Conservation (phyloP, 2,113 vertebrate species). For the Pelecanoides urinatrix region DNA sequence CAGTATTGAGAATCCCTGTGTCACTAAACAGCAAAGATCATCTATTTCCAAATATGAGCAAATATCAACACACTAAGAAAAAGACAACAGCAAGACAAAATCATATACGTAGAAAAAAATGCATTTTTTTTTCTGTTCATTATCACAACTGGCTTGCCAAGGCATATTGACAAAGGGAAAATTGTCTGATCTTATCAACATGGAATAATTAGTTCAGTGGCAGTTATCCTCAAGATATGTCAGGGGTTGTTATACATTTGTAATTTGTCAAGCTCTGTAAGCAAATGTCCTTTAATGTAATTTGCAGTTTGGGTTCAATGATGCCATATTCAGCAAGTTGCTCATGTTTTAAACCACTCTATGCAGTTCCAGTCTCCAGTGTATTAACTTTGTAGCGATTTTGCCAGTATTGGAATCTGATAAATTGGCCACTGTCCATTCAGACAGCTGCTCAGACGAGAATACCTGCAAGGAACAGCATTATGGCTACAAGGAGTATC, state of each 20-base stretch:
- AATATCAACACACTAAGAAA: background rate
- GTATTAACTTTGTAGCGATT: background rate
- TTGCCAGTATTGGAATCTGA: background rate
- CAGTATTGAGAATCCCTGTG: background rate
- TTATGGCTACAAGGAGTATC: background rate
- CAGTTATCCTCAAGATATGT: background rate
- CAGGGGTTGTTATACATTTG: background rate
- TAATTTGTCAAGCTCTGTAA: background rate
- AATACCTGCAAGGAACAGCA: background rate
- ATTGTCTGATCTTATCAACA: background rate
- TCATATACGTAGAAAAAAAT: background rate
- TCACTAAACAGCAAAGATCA: background rate
- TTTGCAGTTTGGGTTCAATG: background rate
- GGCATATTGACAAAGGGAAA: background rate
- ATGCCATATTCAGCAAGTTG: background rate
- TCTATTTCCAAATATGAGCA: background rate
- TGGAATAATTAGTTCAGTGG: background rate
- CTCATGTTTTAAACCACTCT: background rate
- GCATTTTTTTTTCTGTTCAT: background rate
- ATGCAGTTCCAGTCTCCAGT: background rate
- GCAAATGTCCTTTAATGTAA: background rate
- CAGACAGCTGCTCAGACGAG: conserved; percentile 5
- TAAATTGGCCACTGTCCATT: conserved; percentile 9
- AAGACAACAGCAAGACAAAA: background rate
- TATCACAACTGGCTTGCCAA: background rate